Evolutionary conservation across 2,888 invertebrate species (phyloP).

Genomic region (Coremacera marginata): DNA sequence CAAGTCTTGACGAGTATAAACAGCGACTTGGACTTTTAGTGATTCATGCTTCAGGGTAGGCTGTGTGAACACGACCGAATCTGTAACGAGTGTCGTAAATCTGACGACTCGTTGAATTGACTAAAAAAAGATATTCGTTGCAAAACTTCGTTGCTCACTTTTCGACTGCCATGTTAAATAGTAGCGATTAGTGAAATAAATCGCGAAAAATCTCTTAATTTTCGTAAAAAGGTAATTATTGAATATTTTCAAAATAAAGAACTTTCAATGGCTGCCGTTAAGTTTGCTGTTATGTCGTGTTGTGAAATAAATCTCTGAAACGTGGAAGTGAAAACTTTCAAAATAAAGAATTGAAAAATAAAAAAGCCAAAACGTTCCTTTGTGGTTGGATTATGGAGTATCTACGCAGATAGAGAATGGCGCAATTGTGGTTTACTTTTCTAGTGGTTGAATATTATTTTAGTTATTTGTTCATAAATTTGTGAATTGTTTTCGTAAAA

Average conservation of each 20-base stretch:
- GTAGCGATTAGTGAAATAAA: conserved; percentile 56
- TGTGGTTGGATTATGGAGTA: conserved; percentile 22
- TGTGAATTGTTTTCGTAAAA: neutral
- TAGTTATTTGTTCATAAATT: neutral
- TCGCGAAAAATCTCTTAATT: conserved; percentile 55
- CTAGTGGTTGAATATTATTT: neutral
- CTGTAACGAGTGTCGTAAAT: too few relatives aligned
- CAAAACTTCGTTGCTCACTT: conserved; percentile 43
- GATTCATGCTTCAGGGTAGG: too few relatives aligned
- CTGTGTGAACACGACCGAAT: too few relatives aligned
- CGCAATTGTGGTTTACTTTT: conserved; percentile 46
- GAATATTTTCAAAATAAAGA: conserved; percentile 22
- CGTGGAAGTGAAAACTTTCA: conserved; percentile 42
- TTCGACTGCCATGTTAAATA: conserved; percentile 57
- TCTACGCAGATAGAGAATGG: conserved; percentile 42
- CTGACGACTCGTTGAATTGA: neutral
- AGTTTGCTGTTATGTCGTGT: too few relatives aligned
- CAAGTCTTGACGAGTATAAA: too few relatives aligned
- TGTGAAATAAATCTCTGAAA: conserved; percentile 27
- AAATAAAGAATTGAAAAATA: conserved; percentile 43
- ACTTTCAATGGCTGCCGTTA: conserved; percentile 1
- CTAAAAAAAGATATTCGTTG: neutral
- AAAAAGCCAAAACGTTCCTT: conserved; percentile 21
- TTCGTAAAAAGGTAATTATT: conserved; percentile 58
- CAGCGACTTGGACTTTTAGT: too few relatives aligned